Base-by-base conservation (phyloP, 1,140 invertebrate genomes). In the Drosophila serrata region DNA sequence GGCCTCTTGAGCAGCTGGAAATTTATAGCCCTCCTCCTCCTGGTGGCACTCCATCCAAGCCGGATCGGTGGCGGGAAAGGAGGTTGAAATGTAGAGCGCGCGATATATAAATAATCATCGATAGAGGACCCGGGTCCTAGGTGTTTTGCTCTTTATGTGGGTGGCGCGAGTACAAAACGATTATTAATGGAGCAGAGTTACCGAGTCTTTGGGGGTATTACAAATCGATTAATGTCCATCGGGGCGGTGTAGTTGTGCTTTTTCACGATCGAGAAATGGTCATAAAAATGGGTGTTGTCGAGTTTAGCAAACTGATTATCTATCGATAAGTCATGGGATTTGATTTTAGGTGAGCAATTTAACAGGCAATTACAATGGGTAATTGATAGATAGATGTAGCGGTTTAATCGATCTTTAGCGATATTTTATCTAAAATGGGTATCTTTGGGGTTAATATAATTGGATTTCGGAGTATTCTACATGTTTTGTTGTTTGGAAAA, bases 81-180 rank as follows among this genome's bases (percentile, higher is more conserved):
- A 3, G 33, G 33, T 9, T 9, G 35, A 7, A 27, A 27, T 27
- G 56, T 19, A 22, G 35, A 53, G 17, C 27, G 61, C 65, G 53
- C n/a, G n/a, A n/a, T n/a, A 48, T 70, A 70, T 58, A 72, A 72
- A 40, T 72, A 73, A 72, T 73, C 68, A 72, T 72, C 35, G 69
- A 59, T 73, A 49, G 53, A 43, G 29, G 4, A 31, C 19, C 13
- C 17, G 48, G 24, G 46, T 1, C 8, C 8, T 17, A 69, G 48
- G 68, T 57, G 68, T 57, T 72, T 69, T 49, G 62, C 49, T 27
- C 46, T 57, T 31, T 29, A 29, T 72, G 69, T 73, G 69, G 69
- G 69, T 73, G 69, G 69, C 49, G 65, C 59, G 29, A 45, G 27
- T 73, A 59, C 69, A 73, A 70, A 73, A 73, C 69, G 69, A 59